Evolutionary conservation across 1,140 invertebrate species (phyloP).

Genomic region (Aphelinus certus): DNA sequence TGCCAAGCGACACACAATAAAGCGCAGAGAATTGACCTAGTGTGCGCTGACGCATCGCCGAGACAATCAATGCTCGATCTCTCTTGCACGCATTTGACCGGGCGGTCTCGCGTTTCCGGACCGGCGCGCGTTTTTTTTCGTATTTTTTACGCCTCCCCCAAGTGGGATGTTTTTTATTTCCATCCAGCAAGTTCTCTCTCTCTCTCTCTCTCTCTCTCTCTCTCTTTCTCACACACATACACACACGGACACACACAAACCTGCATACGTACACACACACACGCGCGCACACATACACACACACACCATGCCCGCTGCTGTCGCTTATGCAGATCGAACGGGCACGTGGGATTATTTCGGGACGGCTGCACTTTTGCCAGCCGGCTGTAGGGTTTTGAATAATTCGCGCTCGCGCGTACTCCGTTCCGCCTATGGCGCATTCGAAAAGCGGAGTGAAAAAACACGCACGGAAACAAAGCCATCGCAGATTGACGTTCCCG

Average conservation of each 20-base stretch:
- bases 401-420: constrained; percentile 16
- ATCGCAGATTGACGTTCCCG: constrained; percentile 17
- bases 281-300: not conserved
- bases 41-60: constrained; percentile 21
- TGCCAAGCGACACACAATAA: constrained; percentile 8
- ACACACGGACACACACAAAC: too few relatives aligned
- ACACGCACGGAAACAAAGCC: constrained; percentile 17
- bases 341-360: constrained; percentile 31
- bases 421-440: not conserved
- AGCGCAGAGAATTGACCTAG: constrained; percentile 15
- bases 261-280: too few relatives aligned
- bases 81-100: constrained; percentile 5
- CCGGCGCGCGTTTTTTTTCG: constrained; percentile 5
- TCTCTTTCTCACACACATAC: not conserved
- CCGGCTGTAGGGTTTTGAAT: constrained; percentile 24
- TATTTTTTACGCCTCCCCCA: constrained; percentile 10
- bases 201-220: constrained; percentile 1
- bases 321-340: constrained; percentile 31
- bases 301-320: too few relatives aligned
- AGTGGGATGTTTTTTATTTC: constrained; percentile 9
- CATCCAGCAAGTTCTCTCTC: not conserved
- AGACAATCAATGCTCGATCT: not conserved
- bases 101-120: constrained; percentile 33
- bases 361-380: constrained; percentile 42
- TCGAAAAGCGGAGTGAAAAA: constrained; percentile 14